phyloP scores from a whole-genome alignment of 2,113 vertebrate species.

The Entelurus aequoreus region DNA sequence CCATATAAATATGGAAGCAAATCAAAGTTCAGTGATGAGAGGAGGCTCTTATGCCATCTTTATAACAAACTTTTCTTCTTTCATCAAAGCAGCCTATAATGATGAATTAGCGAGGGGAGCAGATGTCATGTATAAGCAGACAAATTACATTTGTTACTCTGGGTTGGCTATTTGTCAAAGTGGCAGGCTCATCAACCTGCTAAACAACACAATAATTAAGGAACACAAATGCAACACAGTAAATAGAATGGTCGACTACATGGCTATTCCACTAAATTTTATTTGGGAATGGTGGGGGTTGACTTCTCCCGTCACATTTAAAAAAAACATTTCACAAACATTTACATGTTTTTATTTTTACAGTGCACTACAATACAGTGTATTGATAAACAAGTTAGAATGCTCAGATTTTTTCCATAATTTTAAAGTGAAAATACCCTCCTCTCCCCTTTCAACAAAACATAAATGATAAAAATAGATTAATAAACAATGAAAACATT shows the following conservation, averaged over 20 bases:
- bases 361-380: too few relatives aligned
- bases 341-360: too few relatives aligned
- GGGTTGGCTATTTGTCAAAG: constrained; percentile 25
- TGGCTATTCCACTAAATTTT: too few relatives aligned
- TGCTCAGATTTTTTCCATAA: too few relatives aligned
- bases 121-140: background rate
- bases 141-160: constrained; percentile 1
- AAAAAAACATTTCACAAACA: too few relatives aligned
- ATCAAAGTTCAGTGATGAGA: constrained; percentile 24
- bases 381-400: too few relatives aligned
- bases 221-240: background rate
- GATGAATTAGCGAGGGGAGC: constrained; percentile 11
- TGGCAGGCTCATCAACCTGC: constrained; percentile 14
- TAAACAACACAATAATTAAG: constrained; percentile 4
- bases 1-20: constrained; percentile 63
- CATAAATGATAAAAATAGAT: too few relatives aligned
- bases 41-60: background rate
- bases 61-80: constrained; percentile 12
- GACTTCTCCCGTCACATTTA: too few relatives aligned
- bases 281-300: too few relatives aligned
- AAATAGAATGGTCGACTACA: background rate
- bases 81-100: constrained; percentile 3
- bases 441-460: too few relatives aligned
- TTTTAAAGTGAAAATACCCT: too few relatives aligned
- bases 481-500: too few relatives aligned